A percentile compares a stretch with the other conserved stretches of the same genome.
Evolutionary conservation across 1,140 invertebrate species (phyloP).

Genomic region (Nephotettix cincticeps): DNA sequence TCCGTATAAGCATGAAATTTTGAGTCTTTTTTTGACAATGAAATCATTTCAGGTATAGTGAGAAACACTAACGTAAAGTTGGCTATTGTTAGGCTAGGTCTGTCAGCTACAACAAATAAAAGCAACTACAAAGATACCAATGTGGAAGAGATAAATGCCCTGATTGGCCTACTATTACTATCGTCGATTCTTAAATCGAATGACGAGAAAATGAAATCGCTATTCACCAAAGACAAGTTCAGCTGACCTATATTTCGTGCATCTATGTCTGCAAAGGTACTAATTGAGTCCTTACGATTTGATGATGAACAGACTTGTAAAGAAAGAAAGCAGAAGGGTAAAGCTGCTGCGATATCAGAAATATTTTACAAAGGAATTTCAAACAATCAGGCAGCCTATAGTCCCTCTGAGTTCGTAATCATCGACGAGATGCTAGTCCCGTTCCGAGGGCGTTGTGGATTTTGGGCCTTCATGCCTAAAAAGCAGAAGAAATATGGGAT

Average conservation of each 20-base stretch:
- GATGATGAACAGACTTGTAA: background rate
- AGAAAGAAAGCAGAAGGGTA: background rate
- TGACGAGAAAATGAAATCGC: no score
- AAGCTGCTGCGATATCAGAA: background rate
- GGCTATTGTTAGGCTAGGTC: background rate
- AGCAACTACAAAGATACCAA: no score
- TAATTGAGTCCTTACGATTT: no score
- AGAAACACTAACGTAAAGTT: slow-evolving; percentile 2
- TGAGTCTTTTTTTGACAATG: slow-evolving; percentile 6
- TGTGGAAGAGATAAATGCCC: no score
- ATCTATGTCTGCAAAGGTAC: no score
- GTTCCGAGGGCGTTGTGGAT: no score
- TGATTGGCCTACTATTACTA: no score
- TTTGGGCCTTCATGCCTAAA: background rate
- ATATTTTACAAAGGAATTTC: background rate
- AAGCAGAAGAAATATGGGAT: background rate
- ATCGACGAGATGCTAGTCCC: background rate
- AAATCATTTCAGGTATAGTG: background rate
- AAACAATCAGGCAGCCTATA: no score
- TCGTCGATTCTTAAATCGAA: background rate
- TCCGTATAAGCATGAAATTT: no score
- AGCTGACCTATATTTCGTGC: no score
- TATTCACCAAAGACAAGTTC: no score
- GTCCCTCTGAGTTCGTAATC: background rate
- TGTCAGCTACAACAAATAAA: background rate